phyloP scores from a whole-genome alignment of 2,888 invertebrate species.

The Boloria selene region DNA sequence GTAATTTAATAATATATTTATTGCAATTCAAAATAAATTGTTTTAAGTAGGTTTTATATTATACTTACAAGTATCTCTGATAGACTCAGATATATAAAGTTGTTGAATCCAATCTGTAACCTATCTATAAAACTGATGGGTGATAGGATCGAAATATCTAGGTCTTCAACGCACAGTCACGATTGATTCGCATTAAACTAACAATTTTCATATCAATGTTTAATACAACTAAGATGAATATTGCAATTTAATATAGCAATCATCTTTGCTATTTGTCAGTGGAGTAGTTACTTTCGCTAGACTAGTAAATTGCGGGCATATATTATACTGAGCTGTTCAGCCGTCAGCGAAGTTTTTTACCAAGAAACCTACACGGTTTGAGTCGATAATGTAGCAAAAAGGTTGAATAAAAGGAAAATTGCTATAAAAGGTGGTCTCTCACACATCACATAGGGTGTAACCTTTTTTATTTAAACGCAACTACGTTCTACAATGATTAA shows the following conservation, averaged over 20 bases:
- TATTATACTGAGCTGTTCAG: slow-evolving; percentile 3
- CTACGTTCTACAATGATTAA: neutral
- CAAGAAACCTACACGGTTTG: slow-evolving; percentile 8
- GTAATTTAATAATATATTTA: no score
- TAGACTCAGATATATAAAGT: neutral
- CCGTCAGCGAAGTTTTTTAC: neutral
- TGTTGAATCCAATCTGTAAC: neutral
- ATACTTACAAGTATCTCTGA: no score
- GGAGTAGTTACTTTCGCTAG: slow-evolving; percentile 13
- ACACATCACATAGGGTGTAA: neutral
- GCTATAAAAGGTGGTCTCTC: neutral
- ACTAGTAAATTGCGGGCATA: slow-evolving; percentile 14
- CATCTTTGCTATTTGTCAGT: slow-evolving; percentile 21
- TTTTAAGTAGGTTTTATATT: no score
- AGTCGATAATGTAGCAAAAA: slow-evolving; percentile 16
- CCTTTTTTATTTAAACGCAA: neutral
- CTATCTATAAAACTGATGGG: neutral
- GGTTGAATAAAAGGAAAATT: neutral
- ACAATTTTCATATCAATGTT: slow-evolving; percentile 31
- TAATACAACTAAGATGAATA: slow-evolving; percentile 7
- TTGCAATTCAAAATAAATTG: no score
- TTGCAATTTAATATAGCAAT: slow-evolving; percentile 26
- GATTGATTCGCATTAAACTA: slow-evolving; percentile 12
- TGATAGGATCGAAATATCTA: slow-evolving; percentile 14
- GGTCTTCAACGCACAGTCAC: slow-evolving; percentile 3